A percentile compares a stretch with the other conserved stretches of the same genome.
Conservation (phyloP, 2,888 invertebrate genomes). For the Campoplex nolae region DNA sequence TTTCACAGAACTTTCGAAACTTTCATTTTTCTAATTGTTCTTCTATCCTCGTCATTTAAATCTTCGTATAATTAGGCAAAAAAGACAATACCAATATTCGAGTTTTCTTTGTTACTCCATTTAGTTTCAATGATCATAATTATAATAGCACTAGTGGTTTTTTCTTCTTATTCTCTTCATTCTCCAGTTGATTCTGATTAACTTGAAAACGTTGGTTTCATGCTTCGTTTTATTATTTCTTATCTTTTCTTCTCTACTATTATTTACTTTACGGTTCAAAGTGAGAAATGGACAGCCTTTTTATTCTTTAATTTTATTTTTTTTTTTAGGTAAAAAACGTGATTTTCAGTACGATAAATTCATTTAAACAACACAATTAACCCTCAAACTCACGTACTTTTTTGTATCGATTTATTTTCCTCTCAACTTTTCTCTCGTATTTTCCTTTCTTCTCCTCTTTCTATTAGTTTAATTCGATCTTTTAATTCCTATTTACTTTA, state of each 20-base stretch:
- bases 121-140: slow-evolving; percentile 72
- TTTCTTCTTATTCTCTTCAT: slow-evolving; percentile 45
- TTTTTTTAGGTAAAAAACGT: slow-evolving; percentile 63
- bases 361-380: slow-evolving; percentile 72
- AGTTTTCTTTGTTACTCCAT: not conserved
- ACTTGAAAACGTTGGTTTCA: slow-evolving; percentile 1
- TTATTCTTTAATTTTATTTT: not conserved
- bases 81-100: slow-evolving; percentile 75
- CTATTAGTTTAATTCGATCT: slow-evolving; percentile 2
- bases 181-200: not conserved
- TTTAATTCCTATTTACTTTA: slow-evolving; percentile 70
- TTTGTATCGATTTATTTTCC: slow-evolving; percentile 45
- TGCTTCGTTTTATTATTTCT: not conserved
- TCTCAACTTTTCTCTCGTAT: not conserved
- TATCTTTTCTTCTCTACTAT: slow-evolving; percentile 58
- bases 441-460: slow-evolving; percentile 5
- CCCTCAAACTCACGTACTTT: slow-evolving; percentile 69
- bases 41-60: slow-evolving; percentile 68
- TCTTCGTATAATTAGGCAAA: slow-evolving; percentile 74
- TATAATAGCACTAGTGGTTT: slow-evolving; percentile 77
- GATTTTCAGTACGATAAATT: slow-evolving; percentile 53
- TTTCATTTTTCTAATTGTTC: slow-evolving; percentile 9
- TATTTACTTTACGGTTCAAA: slow-evolving; percentile 75
- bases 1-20: slow-evolving; percentile 69
- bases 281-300: slow-evolving; percentile 76